Percentiles rank a stretch among this genome's conserved stretches.
These are phyloP conservation scores for Cygnus atratus DNA, from an alignment of 2,113 vertebrate species.

Conservation along the genomic window DNA sequence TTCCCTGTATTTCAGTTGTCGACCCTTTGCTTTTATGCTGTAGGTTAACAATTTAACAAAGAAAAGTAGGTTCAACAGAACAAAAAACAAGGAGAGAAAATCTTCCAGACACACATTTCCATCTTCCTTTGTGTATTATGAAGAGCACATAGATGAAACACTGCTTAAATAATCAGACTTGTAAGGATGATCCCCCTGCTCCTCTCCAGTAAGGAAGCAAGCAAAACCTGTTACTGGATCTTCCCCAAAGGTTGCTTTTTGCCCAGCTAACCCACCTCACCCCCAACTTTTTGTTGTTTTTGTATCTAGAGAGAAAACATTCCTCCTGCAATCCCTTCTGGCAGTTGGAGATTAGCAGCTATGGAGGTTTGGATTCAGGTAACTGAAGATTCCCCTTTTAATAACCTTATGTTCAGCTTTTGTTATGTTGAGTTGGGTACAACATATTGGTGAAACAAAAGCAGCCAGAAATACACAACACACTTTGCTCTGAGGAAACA, in stretches of 20 bases:
- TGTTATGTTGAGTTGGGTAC: not conserved
- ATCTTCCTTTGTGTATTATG: not conserved
- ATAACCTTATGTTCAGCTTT: not conserved
- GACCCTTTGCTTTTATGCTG: not conserved
- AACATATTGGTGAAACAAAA: not conserved
- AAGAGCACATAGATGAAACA: fast-evolving
- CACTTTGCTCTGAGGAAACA: not conserved
- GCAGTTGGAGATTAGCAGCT: not conserved
- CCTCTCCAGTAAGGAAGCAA: not conserved
- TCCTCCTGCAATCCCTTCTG: not conserved
- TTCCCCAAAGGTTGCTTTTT: not conserved
- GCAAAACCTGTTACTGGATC: not conserved
- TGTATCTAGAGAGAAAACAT: not conserved
- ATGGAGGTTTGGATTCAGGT: not conserved
- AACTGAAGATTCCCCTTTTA: not conserved
- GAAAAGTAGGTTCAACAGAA: not conserved
- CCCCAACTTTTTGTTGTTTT: not conserved
- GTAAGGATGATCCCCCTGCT: not conserved
- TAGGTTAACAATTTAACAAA: not conserved
- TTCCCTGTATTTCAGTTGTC: not conserved
- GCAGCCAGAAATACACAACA: fast-evolving
- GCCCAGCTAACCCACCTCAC: not conserved
- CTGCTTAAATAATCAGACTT: not conserved
- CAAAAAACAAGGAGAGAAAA: not conserved
- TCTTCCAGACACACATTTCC: not conserved